Conservation (phyloP, 2,113 vertebrate species). For the Phycodurus eques region DNA sequence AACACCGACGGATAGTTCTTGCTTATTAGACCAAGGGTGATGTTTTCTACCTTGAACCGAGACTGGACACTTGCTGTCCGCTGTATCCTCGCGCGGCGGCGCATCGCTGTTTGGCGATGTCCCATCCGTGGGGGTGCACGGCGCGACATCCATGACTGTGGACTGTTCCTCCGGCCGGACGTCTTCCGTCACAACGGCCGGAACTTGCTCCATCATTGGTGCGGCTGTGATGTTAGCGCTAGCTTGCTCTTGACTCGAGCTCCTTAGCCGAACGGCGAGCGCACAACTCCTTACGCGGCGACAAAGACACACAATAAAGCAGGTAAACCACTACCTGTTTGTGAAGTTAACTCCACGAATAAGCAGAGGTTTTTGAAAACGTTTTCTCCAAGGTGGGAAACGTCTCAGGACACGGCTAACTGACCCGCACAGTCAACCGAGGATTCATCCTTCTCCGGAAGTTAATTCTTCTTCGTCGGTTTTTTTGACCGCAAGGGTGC, state of each 20-base stretch:
- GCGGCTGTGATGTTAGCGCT: constrained; percentile 18
- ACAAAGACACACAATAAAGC: rapidly evolving
- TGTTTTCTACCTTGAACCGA: neutral
- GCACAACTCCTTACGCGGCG: neutral
- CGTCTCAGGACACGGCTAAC: neutral
- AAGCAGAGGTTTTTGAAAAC: neutral
- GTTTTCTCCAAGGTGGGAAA: neutral
- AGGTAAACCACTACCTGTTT: rapidly evolving
- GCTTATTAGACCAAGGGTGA: neutral
- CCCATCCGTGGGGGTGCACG: neutral
- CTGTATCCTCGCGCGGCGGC: constrained; percentile 4
- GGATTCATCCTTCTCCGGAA: neutral
- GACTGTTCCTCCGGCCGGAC: constrained; percentile 16
- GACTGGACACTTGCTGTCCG: constrained; percentile 28
- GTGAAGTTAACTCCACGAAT: neutral
- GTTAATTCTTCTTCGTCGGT: constrained; percentile 37
- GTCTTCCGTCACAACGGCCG: constrained; percentile 11
- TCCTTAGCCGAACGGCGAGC: constrained; percentile 7
- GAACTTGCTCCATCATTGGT: constrained; percentile 59
- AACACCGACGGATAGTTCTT: neutral
- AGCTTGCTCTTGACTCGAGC: constrained; percentile 17
- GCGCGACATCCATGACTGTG: neutral
- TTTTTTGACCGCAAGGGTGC: constrained; percentile 2
- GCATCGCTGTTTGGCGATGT: neutral
- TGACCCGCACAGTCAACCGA: neutral